Evolutionary conservation across 2,113 vertebrate genomes (phyloP), one percentile per base, ranked within the genome.

Genomic region (Prunella himalayana): DNA sequence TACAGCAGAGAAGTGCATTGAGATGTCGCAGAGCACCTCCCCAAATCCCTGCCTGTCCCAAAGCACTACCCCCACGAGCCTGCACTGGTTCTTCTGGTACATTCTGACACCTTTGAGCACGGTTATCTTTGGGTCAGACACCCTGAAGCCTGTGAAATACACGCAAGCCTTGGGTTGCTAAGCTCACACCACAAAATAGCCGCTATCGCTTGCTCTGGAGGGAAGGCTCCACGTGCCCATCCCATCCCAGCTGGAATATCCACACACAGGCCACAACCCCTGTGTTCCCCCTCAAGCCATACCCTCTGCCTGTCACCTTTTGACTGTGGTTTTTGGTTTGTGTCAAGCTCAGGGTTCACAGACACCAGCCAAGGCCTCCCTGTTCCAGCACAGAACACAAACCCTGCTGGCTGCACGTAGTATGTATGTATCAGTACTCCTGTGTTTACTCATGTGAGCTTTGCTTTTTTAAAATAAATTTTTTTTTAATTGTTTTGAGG

Each of bases 121-220:
- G 2, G 79, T 85, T 91, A 96, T 96, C 77, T 94, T 35, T 19
- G 82, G 70, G 94, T 93, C 85, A 84, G 77, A 33, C 71, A 23
- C 57, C 45, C 53, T 25, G 39, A 70, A 79, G 79, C 47, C 57
- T 71, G 72, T 30, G 80, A 71, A 91, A 91, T 11, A 75, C 88
- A 88, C 1, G 44, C 68, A 56, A 66, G 64, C 64, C 86, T 69
- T 31, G 0, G 5, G 42, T 42, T 87, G 83, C 70, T 64, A 68
- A 75, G 90, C 70, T 84, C 72, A 14, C 8, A 3, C 31, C 59
- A 68, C 76, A 80, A 65, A 83, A 71, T 7, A 88, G 33, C 77
- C 21, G 61, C 63, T 92, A 47, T 72, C 45, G 3, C 83, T 88
- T 3, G 2, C 42, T 37, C 57, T 0, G 63, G 8, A 6, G 7